Evolutionary conservation across 35 echinoderm and acorn worm genomes (phyloP), one percentile per base, ranked within the genome.

Genomic region (Patiria miniata): DNA sequence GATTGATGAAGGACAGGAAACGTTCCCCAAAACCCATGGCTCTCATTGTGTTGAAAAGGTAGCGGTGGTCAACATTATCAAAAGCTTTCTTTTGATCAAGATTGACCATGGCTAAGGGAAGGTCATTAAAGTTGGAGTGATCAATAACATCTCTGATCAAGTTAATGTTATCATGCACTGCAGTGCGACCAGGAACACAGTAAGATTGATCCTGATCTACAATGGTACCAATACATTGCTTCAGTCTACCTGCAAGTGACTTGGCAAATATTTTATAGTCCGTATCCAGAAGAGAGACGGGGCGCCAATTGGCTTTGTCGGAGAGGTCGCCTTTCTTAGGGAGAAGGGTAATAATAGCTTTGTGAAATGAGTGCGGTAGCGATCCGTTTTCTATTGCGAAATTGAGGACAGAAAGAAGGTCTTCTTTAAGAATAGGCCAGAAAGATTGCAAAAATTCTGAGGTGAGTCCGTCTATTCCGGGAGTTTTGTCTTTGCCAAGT

Each of bases 81-180:
- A 61, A 22, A 17, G 17, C 28, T 85, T 61, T 85, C 47, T 38
- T 85, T 85, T 85, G 83, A 85, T 85, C 83, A 28, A 85, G 55
- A 28, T 85, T 85, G 9, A 85, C 8, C 36, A 85, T 37, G 21
- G 53, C 83, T 33, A 36, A 52, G 18, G 29, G 55, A 37, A 52
- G 4, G 18, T 68, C 54, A 52, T 37, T 83, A 30, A 7, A 55
- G 21, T 83, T 36, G 51, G 2, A 37, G 21, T 21, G n/a, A 21
- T 14, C 1, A 22, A 83, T 83, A 30, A 22, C 37, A 12, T 47
- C 42, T 12, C 42, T 61, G 3, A 85, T 61, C 58, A 52, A 37
- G 36, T 36, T 32, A 2, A 85, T 16, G 39, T 85, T 85, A 53
- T 85, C 83, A 8, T 57, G 22, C 4, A 85, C n/a, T n/a, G n/a